These are phyloP conservation scores for Bubo blakistoni DNA, from an alignment of 2,113 vertebrate species.

Conservation along the genomic window DNA sequence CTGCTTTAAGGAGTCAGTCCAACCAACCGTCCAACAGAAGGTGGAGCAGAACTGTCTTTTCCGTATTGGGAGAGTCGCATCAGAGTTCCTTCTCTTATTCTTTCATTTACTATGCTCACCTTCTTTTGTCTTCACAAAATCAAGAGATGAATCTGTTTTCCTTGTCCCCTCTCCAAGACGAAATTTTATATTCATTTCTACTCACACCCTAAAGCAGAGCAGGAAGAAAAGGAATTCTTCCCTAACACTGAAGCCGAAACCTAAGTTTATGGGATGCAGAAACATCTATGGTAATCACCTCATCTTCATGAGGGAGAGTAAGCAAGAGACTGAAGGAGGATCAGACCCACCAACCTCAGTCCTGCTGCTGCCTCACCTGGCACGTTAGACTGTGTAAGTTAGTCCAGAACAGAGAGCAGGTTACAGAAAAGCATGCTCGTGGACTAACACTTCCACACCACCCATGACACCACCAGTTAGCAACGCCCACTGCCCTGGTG, in stretches of 20 bases:
- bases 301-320: neutral
- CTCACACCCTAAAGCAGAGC: neutral
- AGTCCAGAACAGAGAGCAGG: neutral
- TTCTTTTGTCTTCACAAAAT: neutral
- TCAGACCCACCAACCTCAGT: neutral
- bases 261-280: neutral
- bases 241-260: neutral
- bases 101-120: neutral
- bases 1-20: neutral
- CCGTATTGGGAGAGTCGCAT: accelerated
- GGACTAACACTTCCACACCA: neutral
- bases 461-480: neutral
- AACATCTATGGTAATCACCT: neutral
- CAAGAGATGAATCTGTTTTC: neutral
- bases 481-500: accelerated
- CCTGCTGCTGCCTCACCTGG: neutral
- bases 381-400: accelerated
- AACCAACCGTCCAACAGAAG: neutral
- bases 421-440: neutral
- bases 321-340: neutral
- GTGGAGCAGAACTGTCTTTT: neutral
- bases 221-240: neutral
- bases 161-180: neutral
- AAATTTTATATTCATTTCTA: neutral
- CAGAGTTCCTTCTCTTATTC: neutral